Conservation (phyloP, 2,888 invertebrate species). For the Podabrus alpinus region DNA sequence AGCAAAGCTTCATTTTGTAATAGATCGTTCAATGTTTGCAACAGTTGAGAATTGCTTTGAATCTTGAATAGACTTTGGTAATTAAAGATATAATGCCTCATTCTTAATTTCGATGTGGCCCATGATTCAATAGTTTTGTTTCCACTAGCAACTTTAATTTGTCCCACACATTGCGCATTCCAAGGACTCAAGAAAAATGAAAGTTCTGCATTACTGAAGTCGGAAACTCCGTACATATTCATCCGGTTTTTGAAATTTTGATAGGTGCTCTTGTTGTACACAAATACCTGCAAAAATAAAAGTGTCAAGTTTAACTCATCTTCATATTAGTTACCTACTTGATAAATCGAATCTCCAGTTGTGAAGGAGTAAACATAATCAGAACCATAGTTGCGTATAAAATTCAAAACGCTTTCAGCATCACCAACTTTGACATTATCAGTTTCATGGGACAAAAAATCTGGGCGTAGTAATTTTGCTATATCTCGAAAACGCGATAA, state of each 20-base stretch:
- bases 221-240: conserved; percentile 72
- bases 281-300: conserved; percentile 75
- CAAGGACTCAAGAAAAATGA: conserved; percentile 83
- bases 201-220: conserved; percentile 72
- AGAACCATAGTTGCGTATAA: conserved; percentile 83
- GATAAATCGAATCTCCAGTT: conserved; percentile 86
- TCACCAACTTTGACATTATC: conserved; percentile 73
- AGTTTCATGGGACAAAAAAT: conserved; percentile 70
- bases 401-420: conserved; percentile 74
- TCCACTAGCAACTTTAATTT: conserved; percentile 77
- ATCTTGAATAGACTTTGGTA: conserved; percentile 81
- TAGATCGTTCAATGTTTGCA: conserved; percentile 72
- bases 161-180: conserved; percentile 80
- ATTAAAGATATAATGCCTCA: conserved; percentile 80
- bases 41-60: conserved; percentile 74
- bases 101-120: conserved; percentile 72
- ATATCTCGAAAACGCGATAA: conserved; percentile 77
- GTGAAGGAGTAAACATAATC: conserved; percentile 87
- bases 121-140: conserved; percentile 78
- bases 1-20: conserved; percentile 82
- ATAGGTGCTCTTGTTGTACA: conserved; percentile 81
- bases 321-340: conserved; percentile 61
- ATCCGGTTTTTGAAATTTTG: conserved; percentile 80
- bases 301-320: neutral
- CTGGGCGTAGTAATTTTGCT: conserved; percentile 68